phyloP scores from a whole-genome alignment of 2,888 invertebrate genomes.

The Brachypterus glaber region DNA sequence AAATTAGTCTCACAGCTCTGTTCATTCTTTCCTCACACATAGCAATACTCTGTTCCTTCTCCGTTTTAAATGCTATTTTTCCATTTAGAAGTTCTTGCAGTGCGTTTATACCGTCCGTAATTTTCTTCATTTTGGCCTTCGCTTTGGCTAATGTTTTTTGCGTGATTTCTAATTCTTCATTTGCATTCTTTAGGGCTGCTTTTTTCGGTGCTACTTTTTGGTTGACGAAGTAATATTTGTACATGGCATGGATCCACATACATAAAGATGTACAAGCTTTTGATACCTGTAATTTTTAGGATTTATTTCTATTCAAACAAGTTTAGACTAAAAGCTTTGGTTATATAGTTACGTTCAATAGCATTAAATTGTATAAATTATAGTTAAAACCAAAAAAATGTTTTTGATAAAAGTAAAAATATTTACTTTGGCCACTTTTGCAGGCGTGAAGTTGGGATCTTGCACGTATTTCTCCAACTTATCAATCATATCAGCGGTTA shows the following conservation, averaged over 20 bases:
- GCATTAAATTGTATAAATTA: no score
- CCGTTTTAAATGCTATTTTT: slow-evolving; percentile 60
- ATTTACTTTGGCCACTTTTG: slow-evolving; percentile 58
- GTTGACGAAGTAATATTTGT: slow-evolving; percentile 83
- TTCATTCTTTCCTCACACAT: slow-evolving; percentile 69
- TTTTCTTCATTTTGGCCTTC: slow-evolving; percentile 65
- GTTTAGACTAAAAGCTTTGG: no score
- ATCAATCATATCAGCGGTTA: slow-evolving; percentile 70
- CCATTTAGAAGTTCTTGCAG: slow-evolving; percentile 61
- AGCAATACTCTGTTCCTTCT: slow-evolving; percentile 66
- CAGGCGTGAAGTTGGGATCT: slow-evolving; percentile 72
- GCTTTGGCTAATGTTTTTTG: slow-evolving; percentile 60
- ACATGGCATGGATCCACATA: slow-evolving; percentile 90
- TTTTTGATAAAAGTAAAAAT: not conserved
- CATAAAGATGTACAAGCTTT: slow-evolving; percentile 75
- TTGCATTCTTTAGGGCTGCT: slow-evolving; percentile 65
- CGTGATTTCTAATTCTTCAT: slow-evolving; percentile 54
- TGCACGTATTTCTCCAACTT: slow-evolving; percentile 68
- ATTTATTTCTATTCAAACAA: no score
- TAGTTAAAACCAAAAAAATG: no score
- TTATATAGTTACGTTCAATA: no score
- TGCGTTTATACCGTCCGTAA: slow-evolving; percentile 67
- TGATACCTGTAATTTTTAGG: slow-evolving; percentile 49
- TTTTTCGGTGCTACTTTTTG: slow-evolving; percentile 80
- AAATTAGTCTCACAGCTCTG: slow-evolving; percentile 56